Evolutionary conservation across 2,113 vertebrate genomes (phyloP).

Genomic region (Thoracochromis brauschi): DNA sequence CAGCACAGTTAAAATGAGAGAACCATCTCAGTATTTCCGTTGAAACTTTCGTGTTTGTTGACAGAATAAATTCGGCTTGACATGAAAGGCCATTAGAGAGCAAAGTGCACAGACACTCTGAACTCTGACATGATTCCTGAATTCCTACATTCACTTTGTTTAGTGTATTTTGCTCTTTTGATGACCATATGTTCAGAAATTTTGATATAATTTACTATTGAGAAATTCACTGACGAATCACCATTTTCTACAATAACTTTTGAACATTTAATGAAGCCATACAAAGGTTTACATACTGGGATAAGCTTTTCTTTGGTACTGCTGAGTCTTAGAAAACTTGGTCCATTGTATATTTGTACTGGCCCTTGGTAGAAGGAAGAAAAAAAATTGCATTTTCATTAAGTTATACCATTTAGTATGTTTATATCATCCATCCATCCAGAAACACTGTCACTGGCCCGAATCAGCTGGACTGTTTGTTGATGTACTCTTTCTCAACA

Average conservation of each 20-base stretch:
- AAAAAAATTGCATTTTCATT: neutral
- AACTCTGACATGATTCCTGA: neutral
- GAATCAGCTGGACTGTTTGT: neutral
- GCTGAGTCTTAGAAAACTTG: neutral
- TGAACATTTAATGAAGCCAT: neutral
- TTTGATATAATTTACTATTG: neutral
- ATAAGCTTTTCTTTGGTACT: neutral
- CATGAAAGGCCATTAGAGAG: neutral
- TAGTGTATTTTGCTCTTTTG: neutral
- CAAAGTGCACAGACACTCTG: neutral
- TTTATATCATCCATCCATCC: neutral
- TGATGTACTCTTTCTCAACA: neutral
- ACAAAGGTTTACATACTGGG: neutral
- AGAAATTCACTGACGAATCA: neutral
- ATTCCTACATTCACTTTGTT: neutral
- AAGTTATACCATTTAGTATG: neutral
- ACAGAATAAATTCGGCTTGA: neutral
- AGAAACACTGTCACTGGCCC: neutral
- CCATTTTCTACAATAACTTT: neutral
- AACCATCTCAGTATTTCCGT: neutral
- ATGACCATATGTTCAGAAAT: neutral
- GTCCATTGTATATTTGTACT: neutral
- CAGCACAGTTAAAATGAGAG: neutral
- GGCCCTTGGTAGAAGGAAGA: neutral
- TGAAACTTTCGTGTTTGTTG: neutral